Evolutionary conservation across 2,113 vertebrate species (phyloP), one percentile per base, ranked within the genome.

Genomic region (Noturus placidus): DNA sequence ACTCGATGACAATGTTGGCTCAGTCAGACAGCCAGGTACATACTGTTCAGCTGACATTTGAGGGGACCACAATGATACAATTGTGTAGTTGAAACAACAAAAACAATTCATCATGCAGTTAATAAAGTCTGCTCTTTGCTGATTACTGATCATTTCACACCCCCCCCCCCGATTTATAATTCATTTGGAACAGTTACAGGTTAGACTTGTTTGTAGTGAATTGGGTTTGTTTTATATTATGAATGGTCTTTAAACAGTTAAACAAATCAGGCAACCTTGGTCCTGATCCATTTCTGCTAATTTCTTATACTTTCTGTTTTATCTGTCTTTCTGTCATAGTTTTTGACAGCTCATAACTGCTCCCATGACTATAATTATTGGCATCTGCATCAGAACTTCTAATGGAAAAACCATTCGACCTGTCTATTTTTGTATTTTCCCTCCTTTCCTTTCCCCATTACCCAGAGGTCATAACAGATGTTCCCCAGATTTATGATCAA

Each of bases 381-480:
- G 78, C 56, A 35, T 77, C 52, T 54, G 85, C 61, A 61, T 69
- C 5, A 69, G 56, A 35, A 82, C 13, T 19, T 46, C 35, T 82
- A 69, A 83, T 87, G 85, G 30, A 54, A 65, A 85, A 59, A 42
- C 25, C 61, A 67, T 85, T 56, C 25, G n/a, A 85, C 77, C 54
- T 84, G 27, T 57, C 82, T 81, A 19, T 79, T 27, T 88, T 70
- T 70, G 33, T 72, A 56, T 82, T 30, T 57, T 19, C 38, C 25
- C 14, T 22, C 59, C 33, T 74, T 70, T 70, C 52, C 80, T 57
- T 61, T 14, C 38, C 35, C 22, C 80, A 59, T 42, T 67, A 82
- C 86, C 83, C 86, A 87, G 78, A 87, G 83, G 78, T 88, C 76
- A 22, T 61, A 85, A 74, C 89, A 90, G 87, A 70, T 90, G 87